phyloP scores from a whole-genome alignment of 1,140 invertebrate genomes.

The Pseudachorutes palmiensis region DNA sequence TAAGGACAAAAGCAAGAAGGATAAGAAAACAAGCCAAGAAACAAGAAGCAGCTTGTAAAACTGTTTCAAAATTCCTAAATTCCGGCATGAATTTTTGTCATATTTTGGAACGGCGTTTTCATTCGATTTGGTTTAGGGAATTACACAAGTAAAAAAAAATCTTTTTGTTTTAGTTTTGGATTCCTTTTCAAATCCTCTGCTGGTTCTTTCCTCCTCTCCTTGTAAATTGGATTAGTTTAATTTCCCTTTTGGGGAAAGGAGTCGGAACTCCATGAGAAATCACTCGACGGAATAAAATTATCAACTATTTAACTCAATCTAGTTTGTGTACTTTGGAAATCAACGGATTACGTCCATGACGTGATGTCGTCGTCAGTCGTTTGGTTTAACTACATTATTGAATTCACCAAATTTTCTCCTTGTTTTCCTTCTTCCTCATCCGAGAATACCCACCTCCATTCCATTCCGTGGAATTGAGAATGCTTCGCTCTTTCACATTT shows the following conservation, averaged over 20 bases:
- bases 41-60: too few relatives aligned
- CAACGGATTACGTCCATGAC: not conserved
- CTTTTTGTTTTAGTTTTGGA: conserved; percentile 7
- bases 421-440: too few relatives aligned
- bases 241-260: conserved; percentile 2
- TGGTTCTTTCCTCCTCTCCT: not conserved
- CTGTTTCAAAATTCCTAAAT: too few relatives aligned
- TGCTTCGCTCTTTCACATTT: too few relatives aligned
- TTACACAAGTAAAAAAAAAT: not conserved
- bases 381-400: too few relatives aligned
- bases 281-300: conserved; percentile 7
- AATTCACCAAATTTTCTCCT: too few relatives aligned
- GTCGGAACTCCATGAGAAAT: not conserved
- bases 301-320: conserved; percentile 4
- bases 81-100: too few relatives aligned
- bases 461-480: too few relatives aligned
- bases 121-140: not conserved
- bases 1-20: too few relatives aligned
- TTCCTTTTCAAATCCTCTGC: not conserved
- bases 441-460: too few relatives aligned
- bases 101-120: too few relatives aligned
- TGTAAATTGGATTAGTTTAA: conserved; percentile 5
- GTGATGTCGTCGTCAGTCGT: not conserved
- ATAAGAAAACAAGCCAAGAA: too few relatives aligned
- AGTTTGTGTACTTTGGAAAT: not conserved